Conservation (phyloP, 2,113 vertebrate species). For the Heterotis niloticus region DNA sequence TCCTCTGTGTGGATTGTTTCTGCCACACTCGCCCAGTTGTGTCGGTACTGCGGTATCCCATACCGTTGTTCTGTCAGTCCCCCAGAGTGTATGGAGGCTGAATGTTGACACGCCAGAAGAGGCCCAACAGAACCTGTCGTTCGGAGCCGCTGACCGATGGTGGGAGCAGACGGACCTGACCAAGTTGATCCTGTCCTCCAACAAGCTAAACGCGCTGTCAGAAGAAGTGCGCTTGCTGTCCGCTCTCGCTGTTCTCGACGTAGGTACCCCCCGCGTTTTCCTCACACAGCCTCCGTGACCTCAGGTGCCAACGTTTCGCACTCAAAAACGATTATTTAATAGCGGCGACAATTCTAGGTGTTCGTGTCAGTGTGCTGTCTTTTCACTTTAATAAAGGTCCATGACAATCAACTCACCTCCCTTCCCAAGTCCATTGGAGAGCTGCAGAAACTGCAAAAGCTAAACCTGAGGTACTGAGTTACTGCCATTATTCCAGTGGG, state of each 20-base stretch:
- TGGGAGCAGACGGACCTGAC: slow-evolving; percentile 93
- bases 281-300: too few relatives aligned
- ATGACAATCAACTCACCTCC: slow-evolving; percentile 82
- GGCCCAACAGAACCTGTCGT: slow-evolving; percentile 73
- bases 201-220: slow-evolving; percentile 78
- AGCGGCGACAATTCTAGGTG: background rate
- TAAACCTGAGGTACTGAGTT: slow-evolving; percentile 48
- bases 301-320: background rate
- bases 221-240: slow-evolving; percentile 81
- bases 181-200: slow-evolving; percentile 86
- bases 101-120: slow-evolving; percentile 84
- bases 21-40: too few relatives aligned
- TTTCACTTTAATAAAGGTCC: slow-evolving; percentile 69
- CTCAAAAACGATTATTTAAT: slow-evolving; percentile 31
- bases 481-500: background rate
- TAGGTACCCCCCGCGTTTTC: too few relatives aligned
- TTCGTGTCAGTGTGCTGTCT: background rate
- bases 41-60: too few relatives aligned
- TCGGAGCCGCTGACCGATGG: slow-evolving; percentile 78
- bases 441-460: slow-evolving; percentile 82
- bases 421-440: slow-evolving; percentile 79
- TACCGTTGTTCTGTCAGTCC: slow-evolving; percentile 65
- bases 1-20: too few relatives aligned
- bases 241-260: slow-evolving; percentile 79
- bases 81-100: slow-evolving; percentile 82